Evolutionary conservation across 2,113 vertebrate species (phyloP).

Genomic region (Stigmatopora argus): DNA sequence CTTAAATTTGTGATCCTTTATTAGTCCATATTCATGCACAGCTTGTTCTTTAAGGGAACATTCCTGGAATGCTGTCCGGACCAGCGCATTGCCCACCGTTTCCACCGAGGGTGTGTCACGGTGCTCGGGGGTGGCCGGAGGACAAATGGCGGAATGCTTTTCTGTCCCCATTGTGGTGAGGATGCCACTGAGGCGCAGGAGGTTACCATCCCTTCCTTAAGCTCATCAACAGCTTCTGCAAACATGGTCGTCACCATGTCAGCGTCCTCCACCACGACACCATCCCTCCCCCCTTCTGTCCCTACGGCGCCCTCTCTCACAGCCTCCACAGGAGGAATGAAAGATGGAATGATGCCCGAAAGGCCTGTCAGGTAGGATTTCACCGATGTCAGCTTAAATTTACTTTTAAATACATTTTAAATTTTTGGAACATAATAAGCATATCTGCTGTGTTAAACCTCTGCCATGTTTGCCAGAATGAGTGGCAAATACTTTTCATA

Average conservation of each 20-base stretch:
- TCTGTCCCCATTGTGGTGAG: constrained; percentile 90
- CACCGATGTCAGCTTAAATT: neutral
- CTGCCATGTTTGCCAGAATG: constrained; percentile 4
- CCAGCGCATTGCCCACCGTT: constrained; percentile 84
- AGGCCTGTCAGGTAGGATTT: constrained; percentile 65
- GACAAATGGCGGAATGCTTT: constrained; percentile 75
- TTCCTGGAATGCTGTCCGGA: constrained; percentile 89
- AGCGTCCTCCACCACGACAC: constrained; percentile 64
- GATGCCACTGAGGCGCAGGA: constrained; percentile 87
- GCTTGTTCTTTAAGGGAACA: constrained; percentile 71
- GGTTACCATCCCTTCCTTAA: constrained; percentile 77
- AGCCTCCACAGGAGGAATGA: constrained; percentile 44
- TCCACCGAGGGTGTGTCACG: constrained; percentile 85
- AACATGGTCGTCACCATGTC: constrained; percentile 76
- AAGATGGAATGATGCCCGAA: constrained; percentile 61
- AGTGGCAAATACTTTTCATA: neutral
- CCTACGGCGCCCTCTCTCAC: constrained; percentile 48
- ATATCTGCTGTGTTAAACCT: too few species aligned
- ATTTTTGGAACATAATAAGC: neutral
- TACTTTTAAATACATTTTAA: neutral
- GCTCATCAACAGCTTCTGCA: constrained; percentile 62
- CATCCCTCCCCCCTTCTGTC: constrained; percentile 46
- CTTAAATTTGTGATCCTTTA: neutral
- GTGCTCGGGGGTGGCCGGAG: constrained; percentile 74
- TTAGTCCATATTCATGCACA: neutral